These are phyloP conservation scores for Nycticebus coucang DNA, from an alignment of 2,113 vertebrate genomes.

Conservation along the genomic window DNA sequence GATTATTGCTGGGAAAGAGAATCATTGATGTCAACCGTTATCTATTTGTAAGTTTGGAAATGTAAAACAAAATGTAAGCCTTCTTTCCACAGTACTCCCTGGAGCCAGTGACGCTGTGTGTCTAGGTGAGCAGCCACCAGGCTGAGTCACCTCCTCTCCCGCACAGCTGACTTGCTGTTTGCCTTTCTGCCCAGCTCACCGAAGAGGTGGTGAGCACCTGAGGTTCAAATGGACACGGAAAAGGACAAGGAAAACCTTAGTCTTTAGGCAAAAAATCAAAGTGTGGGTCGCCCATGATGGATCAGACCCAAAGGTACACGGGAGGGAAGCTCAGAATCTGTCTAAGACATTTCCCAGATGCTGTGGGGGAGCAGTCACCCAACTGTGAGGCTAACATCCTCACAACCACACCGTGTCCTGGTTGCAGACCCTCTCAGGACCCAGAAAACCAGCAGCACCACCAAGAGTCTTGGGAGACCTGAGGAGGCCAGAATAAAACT, in stretches of 20 bases:
- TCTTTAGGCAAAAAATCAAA: background rate
- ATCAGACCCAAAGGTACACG: background rate
- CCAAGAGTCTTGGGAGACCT: background rate
- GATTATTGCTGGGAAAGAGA: background rate
- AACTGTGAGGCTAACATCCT: too few relatives aligned
- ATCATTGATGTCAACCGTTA: background rate
- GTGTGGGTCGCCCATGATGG: accelerated
- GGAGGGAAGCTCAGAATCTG: background rate
- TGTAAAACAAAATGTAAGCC: background rate
- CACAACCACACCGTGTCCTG: background rate
- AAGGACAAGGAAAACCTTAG: background rate
- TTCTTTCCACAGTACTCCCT: background rate
- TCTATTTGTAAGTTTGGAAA: background rate
- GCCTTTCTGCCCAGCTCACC: too few relatives aligned
- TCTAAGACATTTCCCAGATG: background rate
- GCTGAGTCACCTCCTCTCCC: accelerated
- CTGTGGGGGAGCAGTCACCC: too few relatives aligned
- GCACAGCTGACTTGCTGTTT: background rate
- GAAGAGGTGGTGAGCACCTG: accelerated
- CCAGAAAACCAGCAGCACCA: background rate
- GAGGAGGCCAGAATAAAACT: background rate
- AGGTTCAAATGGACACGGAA: accelerated
- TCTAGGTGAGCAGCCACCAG: accelerated
- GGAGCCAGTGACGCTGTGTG: background rate
- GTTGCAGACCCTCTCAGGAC: background rate